Percentiles rank a stretch among this genome's conserved stretches.
Evolutionary conservation across 35 echinoderm and acorn worm species (phyloP).

Genomic region (Apostichopus japonicus): DNA sequence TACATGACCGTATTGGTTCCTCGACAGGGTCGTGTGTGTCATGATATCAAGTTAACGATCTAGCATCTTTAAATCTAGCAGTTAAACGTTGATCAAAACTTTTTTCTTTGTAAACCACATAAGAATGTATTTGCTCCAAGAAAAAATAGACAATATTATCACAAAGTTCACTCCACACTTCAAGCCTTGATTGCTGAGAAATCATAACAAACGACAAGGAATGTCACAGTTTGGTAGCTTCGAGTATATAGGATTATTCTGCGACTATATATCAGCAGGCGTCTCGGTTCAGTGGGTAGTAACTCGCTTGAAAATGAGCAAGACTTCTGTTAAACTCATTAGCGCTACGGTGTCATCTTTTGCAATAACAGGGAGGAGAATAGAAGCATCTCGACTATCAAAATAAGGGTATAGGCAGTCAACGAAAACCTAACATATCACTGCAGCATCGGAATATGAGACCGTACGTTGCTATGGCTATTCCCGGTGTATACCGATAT

Average conservation of each 20-base stretch:
- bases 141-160: not conserved
- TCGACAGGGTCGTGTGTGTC: too few relatives aligned
- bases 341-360: constrained; percentile 27
- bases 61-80: too few relatives aligned
- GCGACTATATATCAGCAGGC: constrained; percentile 53
- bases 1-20: too few relatives aligned
- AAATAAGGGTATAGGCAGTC: not conserved
- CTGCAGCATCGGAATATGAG: not conserved
- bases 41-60: too few relatives aligned
- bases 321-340: constrained; percentile 51
- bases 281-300: constrained; percentile 54
- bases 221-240: constrained; percentile 42
- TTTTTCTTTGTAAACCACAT: too few relatives aligned
- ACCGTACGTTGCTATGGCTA: too few relatives aligned
- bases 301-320: constrained; percentile 59
- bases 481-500: too few relatives aligned
- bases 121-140: too few relatives aligned
- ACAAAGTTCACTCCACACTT: constrained; percentile 10
- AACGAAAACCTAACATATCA: not conserved
- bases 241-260: constrained; percentile 18
- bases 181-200: constrained; percentile 14
- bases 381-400: not conserved
- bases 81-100: too few relatives aligned
- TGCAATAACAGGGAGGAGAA: constrained; percentile 28
- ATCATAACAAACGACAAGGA: constrained; percentile 30